These are phyloP conservation scores for Plagodis dolabraria DNA, from an alignment of 2,888 invertebrate genomes.

Conservation along the genomic window DNA sequence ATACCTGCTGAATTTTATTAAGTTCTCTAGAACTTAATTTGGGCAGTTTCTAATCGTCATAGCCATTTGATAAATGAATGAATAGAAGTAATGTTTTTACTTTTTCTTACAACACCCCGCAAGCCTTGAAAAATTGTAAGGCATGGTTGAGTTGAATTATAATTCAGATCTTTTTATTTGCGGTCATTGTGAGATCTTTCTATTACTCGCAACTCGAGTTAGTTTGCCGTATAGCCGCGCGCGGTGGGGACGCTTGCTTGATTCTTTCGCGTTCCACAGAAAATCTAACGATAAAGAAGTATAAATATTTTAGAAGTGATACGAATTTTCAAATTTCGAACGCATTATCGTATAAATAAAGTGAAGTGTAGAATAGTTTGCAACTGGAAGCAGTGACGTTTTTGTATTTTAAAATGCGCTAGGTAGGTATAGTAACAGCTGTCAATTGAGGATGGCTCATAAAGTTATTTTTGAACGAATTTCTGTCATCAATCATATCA, in stretches of 20 bases:
- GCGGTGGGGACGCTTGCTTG: constrained; percentile 57
- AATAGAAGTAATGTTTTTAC: constrained; percentile 31
- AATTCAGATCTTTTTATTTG: constrained; percentile 57
- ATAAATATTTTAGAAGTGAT: too few relatives aligned
- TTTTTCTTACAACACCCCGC: constrained; percentile 44
- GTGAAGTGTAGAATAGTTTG: constrained; percentile 12
- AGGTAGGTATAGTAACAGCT: neutral
- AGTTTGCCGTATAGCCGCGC: constrained; percentile 62
- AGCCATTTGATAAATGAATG: constrained; percentile 34
- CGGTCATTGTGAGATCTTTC: constrained; percentile 69
- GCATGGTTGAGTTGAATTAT: constrained; percentile 44
- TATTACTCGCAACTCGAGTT: constrained; percentile 60
- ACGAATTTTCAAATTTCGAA: too few relatives aligned
- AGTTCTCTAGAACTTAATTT: neutral
- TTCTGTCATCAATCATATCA: too few relatives aligned
- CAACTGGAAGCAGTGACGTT: constrained; percentile 28
- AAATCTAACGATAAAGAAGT: constrained; percentile 1
- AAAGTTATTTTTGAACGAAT: too few relatives aligned
- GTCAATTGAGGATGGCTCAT: neutral
- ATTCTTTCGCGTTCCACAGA: constrained; percentile 28
- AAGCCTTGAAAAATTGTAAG: constrained; percentile 53
- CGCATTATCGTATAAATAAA: neutral
- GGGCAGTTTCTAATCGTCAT: neutral
- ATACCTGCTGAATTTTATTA: neutral
- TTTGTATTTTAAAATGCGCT: neutral